A percentile compares a stretch with the other conserved stretches of the same genome.
Evolutionary conservation across 2,797 vertebrate genomes (phyloP).

Genomic region (Clamator glandarius): DNA sequence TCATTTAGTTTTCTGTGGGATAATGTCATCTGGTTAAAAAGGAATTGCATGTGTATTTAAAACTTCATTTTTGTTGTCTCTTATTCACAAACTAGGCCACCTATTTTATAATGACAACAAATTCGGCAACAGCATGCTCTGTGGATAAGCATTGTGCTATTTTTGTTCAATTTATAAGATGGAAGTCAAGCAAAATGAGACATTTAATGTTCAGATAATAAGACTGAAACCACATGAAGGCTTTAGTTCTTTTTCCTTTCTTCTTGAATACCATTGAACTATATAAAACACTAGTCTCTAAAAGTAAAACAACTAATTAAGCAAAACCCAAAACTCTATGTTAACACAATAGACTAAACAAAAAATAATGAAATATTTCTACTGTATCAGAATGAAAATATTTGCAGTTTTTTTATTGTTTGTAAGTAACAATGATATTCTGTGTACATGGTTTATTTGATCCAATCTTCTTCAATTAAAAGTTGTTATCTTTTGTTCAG

Average conservation of each 20-base stretch:
- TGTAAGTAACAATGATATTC: not conserved
- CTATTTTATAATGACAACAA: slow-evolving; percentile 49
- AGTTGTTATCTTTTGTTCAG: not conserved
- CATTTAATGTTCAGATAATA: not conserved
- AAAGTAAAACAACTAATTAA: not conserved
- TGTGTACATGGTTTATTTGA: not conserved
- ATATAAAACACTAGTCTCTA: not conserved
- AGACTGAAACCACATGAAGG: not conserved
- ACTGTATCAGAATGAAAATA: not conserved
- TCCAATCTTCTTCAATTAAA: not conserved
- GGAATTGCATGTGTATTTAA: not conserved
- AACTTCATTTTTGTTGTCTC: slow-evolving; percentile 11
- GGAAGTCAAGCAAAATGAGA: slow-evolving; percentile 3
- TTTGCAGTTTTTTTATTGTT: not conserved
- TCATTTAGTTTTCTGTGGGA: not conserved
- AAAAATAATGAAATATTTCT: not conserved
- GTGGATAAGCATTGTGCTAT: not conserved
- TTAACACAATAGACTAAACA: not conserved
- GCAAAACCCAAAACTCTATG: not conserved
- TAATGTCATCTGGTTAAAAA: slow-evolving; percentile 1
- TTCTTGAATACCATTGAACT: not conserved
- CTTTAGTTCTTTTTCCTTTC: not conserved
- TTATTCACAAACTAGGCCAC: slow-evolving; percentile 39
- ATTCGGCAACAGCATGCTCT: not conserved
- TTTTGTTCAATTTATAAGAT: slow-evolving; percentile 20